Evolutionary conservation across 1,140 invertebrate species (phyloP).

Genomic region (Brachionus plicatilis): DNA sequence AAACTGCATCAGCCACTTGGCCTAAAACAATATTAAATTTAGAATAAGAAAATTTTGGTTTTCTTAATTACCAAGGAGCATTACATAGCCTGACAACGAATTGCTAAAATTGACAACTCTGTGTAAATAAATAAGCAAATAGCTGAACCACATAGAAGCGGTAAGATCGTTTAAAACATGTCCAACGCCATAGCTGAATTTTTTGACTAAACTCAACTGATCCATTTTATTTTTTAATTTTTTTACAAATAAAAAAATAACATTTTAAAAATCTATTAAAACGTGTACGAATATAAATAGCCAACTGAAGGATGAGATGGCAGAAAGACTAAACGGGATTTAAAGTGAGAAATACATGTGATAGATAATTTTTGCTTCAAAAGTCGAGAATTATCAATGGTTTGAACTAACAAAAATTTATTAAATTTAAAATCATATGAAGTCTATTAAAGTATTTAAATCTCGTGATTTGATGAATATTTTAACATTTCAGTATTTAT

Average conservation of each 20-base stretch:
- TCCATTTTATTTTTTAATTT: constrained; percentile 5
- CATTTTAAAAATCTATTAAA: neutral
- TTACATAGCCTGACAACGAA: constrained; percentile 67
- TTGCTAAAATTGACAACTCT: constrained; percentile 70
- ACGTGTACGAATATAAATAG: neutral
- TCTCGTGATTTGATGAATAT: neutral
- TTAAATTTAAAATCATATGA: neutral
- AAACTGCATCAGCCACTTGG: constrained; percentile 73
- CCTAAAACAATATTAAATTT: constrained; percentile 43
- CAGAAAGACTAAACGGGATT: neutral
- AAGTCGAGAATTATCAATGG: neutral
- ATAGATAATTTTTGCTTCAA: neutral
- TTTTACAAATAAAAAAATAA: neutral
- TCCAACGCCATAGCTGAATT: constrained; percentile 67
- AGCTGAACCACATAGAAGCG: constrained; percentile 94
- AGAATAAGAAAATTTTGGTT: neutral
- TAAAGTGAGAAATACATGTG: neutral
- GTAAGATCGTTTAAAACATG: constrained; percentile 90
- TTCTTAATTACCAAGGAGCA: constrained; percentile 72
- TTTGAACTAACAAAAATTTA: neutral
- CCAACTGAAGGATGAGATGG: neutral
- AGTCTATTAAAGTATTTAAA: neutral
- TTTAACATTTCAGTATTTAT: neutral
- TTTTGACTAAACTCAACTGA: constrained; percentile 33
- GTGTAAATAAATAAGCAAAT: constrained; percentile 84